Conservation (phyloP, 2,113 vertebrate genomes). For the Orientallactaga bullata region DNA sequence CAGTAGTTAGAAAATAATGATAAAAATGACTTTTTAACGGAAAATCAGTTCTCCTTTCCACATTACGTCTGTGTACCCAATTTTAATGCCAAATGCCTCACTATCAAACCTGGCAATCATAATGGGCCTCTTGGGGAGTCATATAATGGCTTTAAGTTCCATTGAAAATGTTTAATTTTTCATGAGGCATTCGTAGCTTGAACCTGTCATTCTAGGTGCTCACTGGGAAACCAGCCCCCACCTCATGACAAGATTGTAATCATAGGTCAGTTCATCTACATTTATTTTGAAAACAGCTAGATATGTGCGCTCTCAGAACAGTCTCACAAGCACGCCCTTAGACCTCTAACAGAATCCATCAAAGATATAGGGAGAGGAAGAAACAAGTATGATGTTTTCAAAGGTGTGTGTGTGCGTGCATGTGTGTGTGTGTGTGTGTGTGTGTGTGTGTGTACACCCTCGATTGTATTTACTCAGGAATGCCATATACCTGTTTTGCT, state of each 20-base stretch:
- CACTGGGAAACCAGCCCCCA: background rate
- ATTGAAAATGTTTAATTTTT: too few relatives aligned
- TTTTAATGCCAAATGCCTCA: background rate
- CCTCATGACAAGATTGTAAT: background rate
- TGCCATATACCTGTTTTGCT: too few relatives aligned
- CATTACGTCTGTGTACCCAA: background rate
- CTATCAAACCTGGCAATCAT: too few relatives aligned
- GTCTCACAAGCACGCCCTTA: background rate
- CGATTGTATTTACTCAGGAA: too few relatives aligned
- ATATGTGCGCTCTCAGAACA: background rate
- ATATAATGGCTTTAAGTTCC: too few relatives aligned
- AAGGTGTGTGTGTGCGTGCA: too few relatives aligned
- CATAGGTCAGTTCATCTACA: background rate
- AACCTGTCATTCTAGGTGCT: background rate
- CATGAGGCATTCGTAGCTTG: background rate
- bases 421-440: too few relatives aligned
- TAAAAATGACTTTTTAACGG: background rate
- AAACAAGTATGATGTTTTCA: background rate
- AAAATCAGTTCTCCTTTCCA: background rate
- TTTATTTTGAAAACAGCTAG: background rate
- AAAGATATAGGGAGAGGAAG: background rate
- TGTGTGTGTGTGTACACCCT: too few relatives aligned
- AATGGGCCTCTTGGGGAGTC: too few relatives aligned
- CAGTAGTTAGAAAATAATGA: background rate
- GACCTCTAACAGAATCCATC: background rate